These are phyloP conservation scores for Drosophila rhopaloa DNA, from an alignment of 1,140 invertebrate genomes.

Conservation along the genomic window DNA sequence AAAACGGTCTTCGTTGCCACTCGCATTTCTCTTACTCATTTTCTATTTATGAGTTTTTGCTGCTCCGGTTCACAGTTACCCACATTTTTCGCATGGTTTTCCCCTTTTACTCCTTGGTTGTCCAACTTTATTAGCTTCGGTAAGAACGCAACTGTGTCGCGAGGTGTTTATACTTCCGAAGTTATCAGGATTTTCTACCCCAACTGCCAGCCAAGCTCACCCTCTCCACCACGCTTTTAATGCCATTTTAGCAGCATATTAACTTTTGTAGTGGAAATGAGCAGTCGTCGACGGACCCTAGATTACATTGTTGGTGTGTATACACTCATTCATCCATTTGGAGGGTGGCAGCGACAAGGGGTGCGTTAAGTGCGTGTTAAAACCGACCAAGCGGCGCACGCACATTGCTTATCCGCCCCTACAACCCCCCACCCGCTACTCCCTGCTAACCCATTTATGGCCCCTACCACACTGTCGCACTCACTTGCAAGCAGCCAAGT, in stretches of 20 bases:
- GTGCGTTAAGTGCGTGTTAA: conserved; percentile 72
- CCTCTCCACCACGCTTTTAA: conserved; percentile 52
- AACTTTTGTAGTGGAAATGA: conserved; percentile 78
- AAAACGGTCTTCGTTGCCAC: background rate
- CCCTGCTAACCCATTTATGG: conserved; percentile 2
- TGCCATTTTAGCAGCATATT: conserved; percentile 80
- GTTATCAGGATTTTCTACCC: conserved; percentile 60
- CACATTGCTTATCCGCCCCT: conserved; percentile 57
- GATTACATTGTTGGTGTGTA: conserved; percentile 60
- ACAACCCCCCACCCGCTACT: background rate
- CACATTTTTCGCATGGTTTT: conserved; percentile 10
- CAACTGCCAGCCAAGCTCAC: background rate
- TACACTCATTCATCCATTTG: conserved; percentile 17
- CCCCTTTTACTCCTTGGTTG: conserved; percentile 11
- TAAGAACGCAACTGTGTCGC: conserved; percentile 56
- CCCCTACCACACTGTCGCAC: conserved; percentile 51
- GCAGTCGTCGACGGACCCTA: conserved; percentile 61
- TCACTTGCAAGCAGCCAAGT: conserved; percentile 52
- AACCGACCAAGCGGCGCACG: conserved; percentile 71
- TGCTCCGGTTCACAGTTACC: conserved; percentile 23
- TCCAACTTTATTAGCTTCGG: conserved; percentile 14
- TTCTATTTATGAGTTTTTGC: conserved; percentile 59
- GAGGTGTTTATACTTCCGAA: conserved; percentile 71
- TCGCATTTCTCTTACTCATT: conserved; percentile 9
- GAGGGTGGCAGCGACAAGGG: conserved; percentile 25